Evolutionary conservation across 2,888 invertebrate genomes (phyloP).

Genomic region (Amiota communis): DNA sequence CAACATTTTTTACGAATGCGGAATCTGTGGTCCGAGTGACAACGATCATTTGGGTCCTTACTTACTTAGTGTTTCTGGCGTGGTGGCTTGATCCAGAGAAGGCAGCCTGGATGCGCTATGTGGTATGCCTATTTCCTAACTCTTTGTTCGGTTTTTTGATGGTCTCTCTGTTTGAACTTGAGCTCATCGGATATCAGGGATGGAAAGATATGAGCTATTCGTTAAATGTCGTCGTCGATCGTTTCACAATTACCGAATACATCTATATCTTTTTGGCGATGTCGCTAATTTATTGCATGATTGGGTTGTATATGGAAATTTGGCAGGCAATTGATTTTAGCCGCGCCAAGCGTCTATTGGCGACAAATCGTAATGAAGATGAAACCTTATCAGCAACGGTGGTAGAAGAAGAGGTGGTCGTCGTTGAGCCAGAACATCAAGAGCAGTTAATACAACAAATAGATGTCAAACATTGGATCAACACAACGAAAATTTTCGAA

Average conservation of each 20-base stretch:
- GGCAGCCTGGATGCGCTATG: conserved; percentile 29
- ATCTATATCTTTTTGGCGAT: conserved; percentile 36
- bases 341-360: not conserved
- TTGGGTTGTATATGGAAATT: conserved; percentile 77
- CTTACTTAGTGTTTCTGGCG: conserved; percentile 82
- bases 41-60: conserved; percentile 82
- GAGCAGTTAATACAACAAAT: no score
- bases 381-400: conserved; percentile 21
- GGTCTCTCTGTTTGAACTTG: conserved; percentile 44
- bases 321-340: conserved; percentile 43
- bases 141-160: conserved; percentile 78
- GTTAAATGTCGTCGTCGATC: conserved; percentile 11
- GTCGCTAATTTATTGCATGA: conserved; percentile 74
- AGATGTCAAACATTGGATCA: conserved; percentile 22
- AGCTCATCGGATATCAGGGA: conserved; percentile 38
- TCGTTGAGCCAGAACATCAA: no score
- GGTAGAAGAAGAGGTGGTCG: no score
- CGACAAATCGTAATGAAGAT: conserved; percentile 31
- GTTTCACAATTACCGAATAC: conserved; percentile 34
- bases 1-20: conserved; percentile 84
- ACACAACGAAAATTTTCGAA: conserved; percentile 69
- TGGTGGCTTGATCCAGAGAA: conserved; percentile 65
- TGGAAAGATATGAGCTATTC: conserved; percentile 31
- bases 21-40: conserved; percentile 82
- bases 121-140: conserved; percentile 77